A percentile compares a stretch with the other conserved stretches of the same genome.
These are phyloP conservation scores for Heliconius ethilla DNA, from an alignment of 2,888 invertebrate genomes.

Conservation along the genomic window DNA sequence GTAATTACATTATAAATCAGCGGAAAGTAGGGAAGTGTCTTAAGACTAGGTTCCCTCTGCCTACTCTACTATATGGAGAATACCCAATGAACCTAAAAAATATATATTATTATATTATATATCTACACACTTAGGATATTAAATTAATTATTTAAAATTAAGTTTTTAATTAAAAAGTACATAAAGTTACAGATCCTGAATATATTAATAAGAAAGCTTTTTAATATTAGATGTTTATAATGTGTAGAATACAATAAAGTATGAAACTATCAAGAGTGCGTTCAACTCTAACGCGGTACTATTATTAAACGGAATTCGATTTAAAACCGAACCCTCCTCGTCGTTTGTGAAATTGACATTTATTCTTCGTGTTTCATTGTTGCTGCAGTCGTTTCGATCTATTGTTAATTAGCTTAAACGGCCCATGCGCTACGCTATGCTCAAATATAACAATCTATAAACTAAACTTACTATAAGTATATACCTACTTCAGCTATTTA, in stretches of 20 bases:
- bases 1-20: too few relatives aligned
- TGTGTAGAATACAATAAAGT: conserved; percentile 65
- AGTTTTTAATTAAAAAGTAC: neutral
- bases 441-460: conserved; percentile 45
- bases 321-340: conserved; percentile 80
- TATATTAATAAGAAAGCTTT: conserved; percentile 41
- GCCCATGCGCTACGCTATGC: conserved; percentile 70
- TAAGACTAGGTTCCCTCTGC: neutral
- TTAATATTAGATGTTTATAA: conserved; percentile 51
- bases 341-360: conserved; percentile 82
- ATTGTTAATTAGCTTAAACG: conserved; percentile 82
- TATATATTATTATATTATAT: too few relatives aligned
- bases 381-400: conserved; percentile 78
- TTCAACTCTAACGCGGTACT: conserved; percentile 79
- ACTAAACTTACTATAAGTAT: conserved; percentile 14
- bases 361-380: conserved; percentile 82
- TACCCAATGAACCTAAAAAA: too few relatives aligned
- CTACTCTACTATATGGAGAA: neutral
- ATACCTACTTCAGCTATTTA: neutral
- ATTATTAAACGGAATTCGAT: conserved; percentile 82
- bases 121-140: too few relatives aligned
- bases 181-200: conserved; percentile 14
- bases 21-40: neutral
- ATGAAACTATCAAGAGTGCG: conserved; percentile 77
- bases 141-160: neutral